Percentiles rank a stretch among this genome's conserved stretches.
Evolutionary conservation across 2,113 vertebrate species (phyloP).

Genomic region (human (Homo sapiens)): GRCh38 chr1:96592001-96592500

Average conservation of each 20-base stretch:
- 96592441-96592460: background rate
- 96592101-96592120: background rate
- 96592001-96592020: background rate
- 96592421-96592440: background rate
- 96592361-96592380: background rate
- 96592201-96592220: background rate
- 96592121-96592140: background rate
- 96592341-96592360: background rate
- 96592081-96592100: background rate
- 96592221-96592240: background rate
- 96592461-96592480: background rate
- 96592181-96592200: background rate
- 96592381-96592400: background rate
- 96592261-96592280: background rate
- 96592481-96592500: background rate
- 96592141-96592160: background rate
- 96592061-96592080: background rate
- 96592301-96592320: background rate
- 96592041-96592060: background rate
- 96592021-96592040: background rate
- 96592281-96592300: background rate
- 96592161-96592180: background rate
- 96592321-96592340: background rate
- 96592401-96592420: background rate
- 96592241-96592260: background rate